Base-by-base conservation (phyloP, 2,888 invertebrate genomes). In the Acleris emargana region DNA sequence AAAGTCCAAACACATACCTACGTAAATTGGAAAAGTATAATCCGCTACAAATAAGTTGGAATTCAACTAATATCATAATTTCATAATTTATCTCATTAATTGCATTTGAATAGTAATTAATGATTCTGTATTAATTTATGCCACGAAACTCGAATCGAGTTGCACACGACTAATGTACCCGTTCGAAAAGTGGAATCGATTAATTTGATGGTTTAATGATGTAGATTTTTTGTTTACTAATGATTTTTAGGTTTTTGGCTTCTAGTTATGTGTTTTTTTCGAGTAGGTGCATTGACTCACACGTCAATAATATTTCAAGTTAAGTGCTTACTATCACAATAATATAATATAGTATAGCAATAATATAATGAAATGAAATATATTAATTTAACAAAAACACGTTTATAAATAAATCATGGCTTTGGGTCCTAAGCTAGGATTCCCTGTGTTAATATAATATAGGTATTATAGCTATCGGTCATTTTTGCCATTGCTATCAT, bases 61-160 rank as follows among this genome's bases (percentile, higher is more conserved):
- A 80, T 78, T 77, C 74, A 74, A 77, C 71, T 73, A 78, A 81
- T 78, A 79, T 76, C 73, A 73, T 79, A 78, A 76, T 76, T 78
- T 76, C 73, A 73, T 79, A 78, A 76, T 76, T 78, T 68, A 58
- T 67, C 62, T 75, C 77, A 78, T 82, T 81, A 82, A 83, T 80
- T 74, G 77, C 73, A 73, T 72, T 75, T 62, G 72, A 76, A 76
- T 73, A 70, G 64, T 75, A 76, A 76, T 78, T 68, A 77, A 79
- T 77, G 64, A 72, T 72, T 64, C 16, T n/a, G 57, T 68, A 72
- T 76, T 74, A 72, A 77, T 79, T 76, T 75, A 78, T 74, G 72
- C 73, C 68, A 64, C 69, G 58, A 69, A 69, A 66, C 66, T 70
- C 68, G 67, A 63, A 68, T 66, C 60, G 72, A 68, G 71, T 70